Conservation (phyloP, 2,113 vertebrate genomes). For the Sylvietta virens region DNA sequence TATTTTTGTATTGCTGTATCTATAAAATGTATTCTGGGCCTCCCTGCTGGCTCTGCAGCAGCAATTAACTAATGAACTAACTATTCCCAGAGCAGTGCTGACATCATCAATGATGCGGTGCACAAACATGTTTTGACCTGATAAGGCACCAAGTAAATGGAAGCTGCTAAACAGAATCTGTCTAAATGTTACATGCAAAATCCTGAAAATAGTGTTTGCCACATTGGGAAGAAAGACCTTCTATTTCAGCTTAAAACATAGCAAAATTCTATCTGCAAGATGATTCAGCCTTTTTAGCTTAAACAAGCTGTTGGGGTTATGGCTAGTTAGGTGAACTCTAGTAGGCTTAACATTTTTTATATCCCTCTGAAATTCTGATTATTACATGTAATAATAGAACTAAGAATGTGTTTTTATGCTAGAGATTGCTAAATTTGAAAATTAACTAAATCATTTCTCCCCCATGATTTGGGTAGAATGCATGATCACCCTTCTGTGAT, state of each 20-base stretch:
- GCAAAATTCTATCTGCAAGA: neutral
- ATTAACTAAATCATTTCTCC: neutral
- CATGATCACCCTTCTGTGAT: neutral
- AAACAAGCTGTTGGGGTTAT: neutral
- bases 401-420: neutral
- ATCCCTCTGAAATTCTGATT: neutral
- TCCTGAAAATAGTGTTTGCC: neutral
- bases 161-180: conserved; percentile 19
- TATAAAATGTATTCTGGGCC: conserved; percentile 60
- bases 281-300: neutral
- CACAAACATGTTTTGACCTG: conserved; percentile 53
- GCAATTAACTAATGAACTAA: conserved; percentile 65
- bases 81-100: conserved; percentile 50
- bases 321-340: neutral
- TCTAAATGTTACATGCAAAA: neutral
- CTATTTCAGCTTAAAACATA: neutral
- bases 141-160: conserved; percentile 35
- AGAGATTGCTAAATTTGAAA: neutral
- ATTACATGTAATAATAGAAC: neutral
- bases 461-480: neutral
- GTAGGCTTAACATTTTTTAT: neutral
- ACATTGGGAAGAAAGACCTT: neutral
- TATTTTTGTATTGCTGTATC: conserved; percentile 63
- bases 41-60: conserved; percentile 59
- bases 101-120: conserved; percentile 44